A percentile compares a stretch with the other conserved stretches of the same genome.
Conservation (phyloP, 2,113 vertebrate species). For the Cephalopterus ornatus region DNA sequence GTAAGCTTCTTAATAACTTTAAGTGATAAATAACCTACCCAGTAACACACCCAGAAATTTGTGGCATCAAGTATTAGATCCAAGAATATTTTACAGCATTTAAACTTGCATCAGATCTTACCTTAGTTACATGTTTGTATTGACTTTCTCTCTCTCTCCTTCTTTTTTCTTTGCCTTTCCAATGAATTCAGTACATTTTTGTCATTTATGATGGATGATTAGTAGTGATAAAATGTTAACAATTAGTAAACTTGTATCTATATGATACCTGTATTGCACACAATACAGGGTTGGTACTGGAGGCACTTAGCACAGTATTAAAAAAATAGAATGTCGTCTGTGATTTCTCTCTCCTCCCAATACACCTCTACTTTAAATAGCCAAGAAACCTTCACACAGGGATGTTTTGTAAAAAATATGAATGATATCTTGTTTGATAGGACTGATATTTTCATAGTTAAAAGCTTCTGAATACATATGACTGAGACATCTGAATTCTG, state of each 20-base stretch:
- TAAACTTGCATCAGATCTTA: background rate
- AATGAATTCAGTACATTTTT: background rate
- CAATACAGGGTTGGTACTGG: background rate
- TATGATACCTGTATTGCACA: background rate
- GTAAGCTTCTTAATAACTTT: background rate
- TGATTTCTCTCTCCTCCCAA: background rate
- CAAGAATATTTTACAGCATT: background rate
- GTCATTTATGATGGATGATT: background rate
- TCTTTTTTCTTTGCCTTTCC: background rate
- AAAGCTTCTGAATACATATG: background rate
- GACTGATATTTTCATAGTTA: background rate
- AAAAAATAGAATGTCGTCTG: background rate
- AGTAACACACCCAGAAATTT: background rate
- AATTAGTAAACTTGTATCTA: background rate
- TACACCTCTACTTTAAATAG: background rate
- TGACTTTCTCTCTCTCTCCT: background rate
- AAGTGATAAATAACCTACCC: fast-evolving
- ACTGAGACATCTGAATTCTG: background rate
- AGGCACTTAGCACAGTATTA: fast-evolving
- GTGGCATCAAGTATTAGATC: background rate
- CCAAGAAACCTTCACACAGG: background rate
- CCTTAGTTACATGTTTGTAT: background rate
- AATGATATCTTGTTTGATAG: background rate
- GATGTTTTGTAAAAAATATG: background rate
- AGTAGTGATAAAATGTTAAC: background rate